phyloP scores from a whole-genome alignment of 2,888 invertebrate genomes.

The Athetis lepigone region DNA sequence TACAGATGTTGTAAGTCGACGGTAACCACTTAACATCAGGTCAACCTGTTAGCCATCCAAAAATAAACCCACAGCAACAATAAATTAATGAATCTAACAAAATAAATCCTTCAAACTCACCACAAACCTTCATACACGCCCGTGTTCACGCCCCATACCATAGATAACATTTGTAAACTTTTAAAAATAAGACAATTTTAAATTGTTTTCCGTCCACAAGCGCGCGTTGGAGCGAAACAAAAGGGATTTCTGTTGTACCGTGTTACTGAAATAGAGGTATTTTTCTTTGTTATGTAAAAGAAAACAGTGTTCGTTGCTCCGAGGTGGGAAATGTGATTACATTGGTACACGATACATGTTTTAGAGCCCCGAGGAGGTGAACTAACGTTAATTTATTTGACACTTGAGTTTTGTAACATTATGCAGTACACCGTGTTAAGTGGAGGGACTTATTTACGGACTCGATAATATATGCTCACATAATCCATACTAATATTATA shows the following conservation, averaged over 20 bases:
- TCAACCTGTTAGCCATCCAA: too few species aligned
- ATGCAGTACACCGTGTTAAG: too few species aligned
- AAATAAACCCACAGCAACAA: too few species aligned
- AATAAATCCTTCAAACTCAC: neutral
- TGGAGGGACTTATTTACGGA: too few species aligned
- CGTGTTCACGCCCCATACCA: conserved; percentile 30
- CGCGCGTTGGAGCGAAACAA: conserved; percentile 49
- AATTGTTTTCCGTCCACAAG: conserved; percentile 48
- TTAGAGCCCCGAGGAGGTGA: conserved; percentile 12
- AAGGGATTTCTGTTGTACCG: conserved; percentile 52
- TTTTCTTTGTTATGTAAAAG: conserved; percentile 55
- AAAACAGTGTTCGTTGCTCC: conserved; percentile 36
- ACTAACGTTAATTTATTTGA: conserved; percentile 23
- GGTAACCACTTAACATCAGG: too few species aligned
- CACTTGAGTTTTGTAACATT: neutral
- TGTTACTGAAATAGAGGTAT: conserved; percentile 51
- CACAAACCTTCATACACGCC: conserved; percentile 14
- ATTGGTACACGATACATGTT: conserved; percentile 39
- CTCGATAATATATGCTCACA: too few species aligned
- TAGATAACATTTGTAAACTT: conserved; percentile 43
- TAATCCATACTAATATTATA: too few species aligned
- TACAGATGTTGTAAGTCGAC: too few species aligned
- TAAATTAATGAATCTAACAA: neutral
- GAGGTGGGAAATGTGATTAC: conserved; percentile 33
- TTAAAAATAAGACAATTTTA: conserved; percentile 61